Base-by-base conservation (phyloP, 1,140 invertebrate genomes). In the Ditylenchus dipsaci region DNA sequence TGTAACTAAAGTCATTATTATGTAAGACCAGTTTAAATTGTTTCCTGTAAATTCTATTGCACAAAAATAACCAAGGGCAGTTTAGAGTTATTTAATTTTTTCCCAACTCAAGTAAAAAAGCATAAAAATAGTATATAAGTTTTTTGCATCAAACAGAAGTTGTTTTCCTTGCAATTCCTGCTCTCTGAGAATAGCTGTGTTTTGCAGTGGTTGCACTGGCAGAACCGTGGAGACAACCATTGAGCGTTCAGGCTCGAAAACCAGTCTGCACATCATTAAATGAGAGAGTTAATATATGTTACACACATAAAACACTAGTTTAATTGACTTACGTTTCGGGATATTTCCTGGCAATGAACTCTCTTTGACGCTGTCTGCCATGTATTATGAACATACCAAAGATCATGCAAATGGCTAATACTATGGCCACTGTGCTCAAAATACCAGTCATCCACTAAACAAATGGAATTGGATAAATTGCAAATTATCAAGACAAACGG, bases 371-470 rank as follows among this genome's bases (percentile, higher is more conserved):
- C 59, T 73, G 23, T n/a, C 71, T 45, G 15, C 71, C 71, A 47
- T 74, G 42, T 11, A 38, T 42, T 49, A 73, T 75, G 45, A 43
- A 73, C 71, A 69, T 75, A 15, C 30, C 64, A 47, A 74, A 74
- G 19, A 74, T 64, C 0, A 68, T 26, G 1, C 23, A 58, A 8
- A 74, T 76, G 19, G 73, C 64, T 5, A 74, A 49, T 19, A 74
- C 27, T 63, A 74, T 75, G 17, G 72, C 72, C 17, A 74, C 72
- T 5, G 63, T 45, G 42, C 64, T 68, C 57, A 74, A 47, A 27
- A 74, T 71, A 33, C 73, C 72, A 19, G 73, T 76, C 72, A 74
- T 74, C 72, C 72, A 74, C 33, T 38, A 38, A 38, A n/a, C n/a
- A n/a, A n/a, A n/a, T n/a, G n/a, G n/a, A n/a, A n/a, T n/a, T n/a